Base-by-base conservation (phyloP, 2,888 invertebrate genomes). In the Callyntrura guangdongensis region DNA sequence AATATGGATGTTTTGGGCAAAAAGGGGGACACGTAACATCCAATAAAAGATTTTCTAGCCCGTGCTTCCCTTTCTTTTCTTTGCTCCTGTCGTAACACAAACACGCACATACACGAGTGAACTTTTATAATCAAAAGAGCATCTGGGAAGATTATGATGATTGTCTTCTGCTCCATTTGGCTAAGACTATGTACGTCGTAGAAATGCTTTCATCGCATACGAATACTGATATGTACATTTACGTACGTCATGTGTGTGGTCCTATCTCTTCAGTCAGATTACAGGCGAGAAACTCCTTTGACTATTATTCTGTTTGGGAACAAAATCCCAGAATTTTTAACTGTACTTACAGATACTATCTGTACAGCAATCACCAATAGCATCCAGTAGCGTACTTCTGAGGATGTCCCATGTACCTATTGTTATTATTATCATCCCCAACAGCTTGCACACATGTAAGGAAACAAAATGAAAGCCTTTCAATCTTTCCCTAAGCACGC, bases 91-190 rank as follows among this genome's bases (percentile, higher is more conserved):
- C 22, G 47, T 74, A 22, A 8, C 25, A 8, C 47, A 69, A 20
- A 64, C 17, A 69, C 36, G 9, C 64, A 74, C 49, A 47, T 47
- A 74, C 74, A 74, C 27, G 74, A 22, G 49, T 27, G 20, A 49
- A 22, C 49, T 74, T 74, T 74, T 49, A 79, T 79, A 27, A 74
- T 74, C 74, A 74, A 72, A 72, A 77, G 79, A 79, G 79, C 79
- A 79, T 79, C 79, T 56, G 79, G 20, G 67, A 53, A 85, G 85
- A 85, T 61, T 86, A 77, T 77, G 79, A 82, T 59, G 82, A 88
- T 82, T 82, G 72, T 67, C 56, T 88, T 81, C 77, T 81, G 88
- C 88, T 82, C 81, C 88, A 88, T 88, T 88, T 86, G 61, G 77
- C 77, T 86, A 79, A 79, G 69, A 88, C 87, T 77, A 22, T 67